A percentile compares a stretch with the other conserved stretches of the same genome.
Conservation (phyloP, 2,888 invertebrate species). For the Clivina fossor region DNA sequence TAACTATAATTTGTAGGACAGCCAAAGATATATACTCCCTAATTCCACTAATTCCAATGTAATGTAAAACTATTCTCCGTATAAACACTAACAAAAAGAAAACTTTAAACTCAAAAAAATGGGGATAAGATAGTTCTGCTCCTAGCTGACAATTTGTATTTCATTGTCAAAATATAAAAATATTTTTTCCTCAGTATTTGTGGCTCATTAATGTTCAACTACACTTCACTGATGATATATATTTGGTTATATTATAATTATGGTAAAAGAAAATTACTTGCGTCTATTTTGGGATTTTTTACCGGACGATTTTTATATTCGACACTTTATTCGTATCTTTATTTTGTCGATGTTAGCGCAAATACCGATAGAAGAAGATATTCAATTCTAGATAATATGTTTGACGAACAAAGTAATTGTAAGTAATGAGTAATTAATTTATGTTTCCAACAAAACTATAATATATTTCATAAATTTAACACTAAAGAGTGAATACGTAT, state of each 20-base stretch:
- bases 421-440: too few relatives aligned
- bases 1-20: too few relatives aligned
- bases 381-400: background rate
- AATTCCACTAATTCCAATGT: too few relatives aligned
- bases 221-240: slow-evolving; percentile 46
- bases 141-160: too few relatives aligned
- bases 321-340: slow-evolving; percentile 48
- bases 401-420: too few relatives aligned
- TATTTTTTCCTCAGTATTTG: slow-evolving; percentile 46
- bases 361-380: background rate
- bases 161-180: slow-evolving; percentile 14
- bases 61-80: too few relatives aligned
- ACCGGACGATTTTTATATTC: slow-evolving; percentile 45
- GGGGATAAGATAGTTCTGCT: too few relatives aligned
- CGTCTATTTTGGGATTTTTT: slow-evolving; percentile 45
- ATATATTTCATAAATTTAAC: too few relatives aligned
- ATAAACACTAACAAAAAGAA: background rate
- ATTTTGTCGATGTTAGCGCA: slow-evolving; percentile 46
- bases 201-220: slow-evolving; percentile 49
- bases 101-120: slow-evolving; percentile 7
- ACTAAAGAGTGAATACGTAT: background rate
- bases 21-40: too few relatives aligned
- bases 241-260: slow-evolving; percentile 43
- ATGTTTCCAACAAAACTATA: too few relatives aligned
- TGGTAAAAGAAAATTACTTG: slow-evolving; percentile 38